Evolutionary conservation across 1,140 invertebrate genomes (phyloP).

Genomic region (Cydia strobilella): DNA sequence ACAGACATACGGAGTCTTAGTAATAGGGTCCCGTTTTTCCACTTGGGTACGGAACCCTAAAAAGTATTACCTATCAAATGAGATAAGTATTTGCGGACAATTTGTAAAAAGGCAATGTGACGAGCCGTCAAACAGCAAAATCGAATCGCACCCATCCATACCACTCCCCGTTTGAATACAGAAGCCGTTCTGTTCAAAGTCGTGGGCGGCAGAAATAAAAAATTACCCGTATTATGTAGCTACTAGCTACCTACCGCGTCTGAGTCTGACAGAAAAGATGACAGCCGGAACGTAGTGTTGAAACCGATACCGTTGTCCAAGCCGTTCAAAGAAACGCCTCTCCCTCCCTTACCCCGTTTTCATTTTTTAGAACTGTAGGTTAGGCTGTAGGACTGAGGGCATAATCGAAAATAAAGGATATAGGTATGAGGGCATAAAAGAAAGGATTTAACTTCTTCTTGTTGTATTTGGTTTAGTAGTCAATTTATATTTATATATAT

Average conservation of each 20-base stretch:
- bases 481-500: too few species aligned
- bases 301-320: background rate
- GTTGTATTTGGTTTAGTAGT: too few species aligned
- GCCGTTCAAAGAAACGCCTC: background rate
- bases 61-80: too few species aligned
- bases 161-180: background rate
- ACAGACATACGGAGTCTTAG: too few species aligned
- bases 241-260: slow-evolving; percentile 8
- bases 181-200: slow-evolving; percentile 9
- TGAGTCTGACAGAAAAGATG: background rate
- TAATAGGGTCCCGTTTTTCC: too few species aligned
- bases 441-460: too few species aligned
- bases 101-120: background rate
- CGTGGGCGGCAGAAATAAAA: slow-evolving; percentile 5
- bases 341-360: background rate
- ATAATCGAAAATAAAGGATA: too few species aligned
- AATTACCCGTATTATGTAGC: slow-evolving; percentile 3
- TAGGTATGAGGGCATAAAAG: too few species aligned
- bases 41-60: too few species aligned
- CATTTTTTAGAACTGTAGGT: background rate
- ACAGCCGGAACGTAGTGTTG: background rate
- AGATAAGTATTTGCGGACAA: too few species aligned
- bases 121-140: background rate
- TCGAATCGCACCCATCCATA: background rate
- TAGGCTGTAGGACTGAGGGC: too few species aligned